Evolutionary conservation across 2,113 vertebrate genomes (phyloP).

Genomic region (Macrotis lagotis): DNA sequence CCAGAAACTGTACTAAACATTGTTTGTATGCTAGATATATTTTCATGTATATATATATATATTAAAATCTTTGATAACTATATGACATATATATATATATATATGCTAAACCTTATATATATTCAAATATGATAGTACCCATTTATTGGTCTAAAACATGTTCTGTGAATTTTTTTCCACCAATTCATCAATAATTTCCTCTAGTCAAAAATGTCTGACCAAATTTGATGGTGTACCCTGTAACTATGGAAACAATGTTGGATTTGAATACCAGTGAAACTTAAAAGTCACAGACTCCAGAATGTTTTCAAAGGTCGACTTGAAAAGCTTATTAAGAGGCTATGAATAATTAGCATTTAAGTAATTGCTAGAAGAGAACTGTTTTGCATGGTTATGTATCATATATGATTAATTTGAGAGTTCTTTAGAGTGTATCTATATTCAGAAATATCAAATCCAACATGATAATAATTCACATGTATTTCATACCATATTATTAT

Average conservation of each 20-base stretch:
- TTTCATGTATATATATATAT: too few species aligned
- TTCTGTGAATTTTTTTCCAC: not conserved
- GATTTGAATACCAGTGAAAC: not conserved
- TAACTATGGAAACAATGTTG: not conserved
- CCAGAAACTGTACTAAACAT: not conserved
- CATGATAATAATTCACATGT: not conserved
- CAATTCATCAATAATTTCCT: not conserved
- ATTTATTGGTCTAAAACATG: not conserved
- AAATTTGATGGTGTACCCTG: fast-evolving
- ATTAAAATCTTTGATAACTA: not conserved
- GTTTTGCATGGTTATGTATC: not conserved
- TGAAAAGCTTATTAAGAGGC: not conserved
- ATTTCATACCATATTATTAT: not conserved
- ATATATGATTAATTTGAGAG: not conserved
- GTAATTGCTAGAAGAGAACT: not conserved
- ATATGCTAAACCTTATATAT: not conserved
- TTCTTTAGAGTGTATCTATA: not conserved
- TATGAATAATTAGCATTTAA: not conserved
- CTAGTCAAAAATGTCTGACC: not conserved
- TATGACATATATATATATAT: not conserved
- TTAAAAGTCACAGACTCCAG: not conserved
- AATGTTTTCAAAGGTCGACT: not conserved
- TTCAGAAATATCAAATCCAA: not conserved
- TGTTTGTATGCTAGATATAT: not conserved
- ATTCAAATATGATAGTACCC: not conserved